phyloP scores from a whole-genome alignment of 1,140 invertebrate genomes.

The Hesperophylax magnus region DNA sequence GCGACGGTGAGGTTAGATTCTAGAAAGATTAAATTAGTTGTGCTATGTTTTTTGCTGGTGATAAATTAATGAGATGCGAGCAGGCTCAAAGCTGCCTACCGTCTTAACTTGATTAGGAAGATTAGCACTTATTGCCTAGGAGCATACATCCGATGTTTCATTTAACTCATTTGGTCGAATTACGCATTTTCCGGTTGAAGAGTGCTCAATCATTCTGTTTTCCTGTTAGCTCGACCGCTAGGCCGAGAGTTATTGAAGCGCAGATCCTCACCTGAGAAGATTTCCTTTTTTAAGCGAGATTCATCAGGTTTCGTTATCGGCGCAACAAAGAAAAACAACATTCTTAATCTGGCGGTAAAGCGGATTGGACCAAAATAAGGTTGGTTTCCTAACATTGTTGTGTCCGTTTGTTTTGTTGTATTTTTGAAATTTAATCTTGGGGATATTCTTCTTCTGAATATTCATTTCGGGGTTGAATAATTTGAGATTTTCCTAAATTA shows the following conservation, averaged over 20 bases:
- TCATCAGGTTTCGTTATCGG: constrained; percentile 18
- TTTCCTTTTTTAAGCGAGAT: constrained; percentile 16
- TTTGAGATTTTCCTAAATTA: not conserved
- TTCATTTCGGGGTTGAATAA: constrained; percentile 13
- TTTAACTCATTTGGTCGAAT: not conserved
- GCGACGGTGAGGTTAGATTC: too few relatives aligned
- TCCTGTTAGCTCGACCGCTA: not conserved
- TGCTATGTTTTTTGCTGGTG: too few relatives aligned
- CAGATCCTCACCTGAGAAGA: constrained; percentile 20
- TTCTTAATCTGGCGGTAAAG: constrained; percentile 15
- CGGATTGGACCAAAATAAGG: constrained; percentile 15
- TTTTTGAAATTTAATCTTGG: constrained; percentile 32
- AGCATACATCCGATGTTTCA: not conserved
- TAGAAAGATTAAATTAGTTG: too few relatives aligned
- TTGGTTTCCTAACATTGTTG: constrained; percentile 27
- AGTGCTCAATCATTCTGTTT: not conserved
- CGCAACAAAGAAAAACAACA: constrained; percentile 28
- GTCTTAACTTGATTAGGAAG: too few relatives aligned
- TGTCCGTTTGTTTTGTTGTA: not conserved
- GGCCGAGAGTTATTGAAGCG: constrained; percentile 22
- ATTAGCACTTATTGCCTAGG: not conserved
- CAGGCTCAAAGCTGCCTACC: too few relatives aligned
- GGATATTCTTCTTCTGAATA: constrained; percentile 15
- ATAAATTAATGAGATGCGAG: too few relatives aligned
- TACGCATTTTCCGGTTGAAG: constrained; percentile 17